These are phyloP conservation scores for Lordiphosa collinella DNA, from an alignment of 1,140 invertebrate species.

Conservation along the genomic window DNA sequence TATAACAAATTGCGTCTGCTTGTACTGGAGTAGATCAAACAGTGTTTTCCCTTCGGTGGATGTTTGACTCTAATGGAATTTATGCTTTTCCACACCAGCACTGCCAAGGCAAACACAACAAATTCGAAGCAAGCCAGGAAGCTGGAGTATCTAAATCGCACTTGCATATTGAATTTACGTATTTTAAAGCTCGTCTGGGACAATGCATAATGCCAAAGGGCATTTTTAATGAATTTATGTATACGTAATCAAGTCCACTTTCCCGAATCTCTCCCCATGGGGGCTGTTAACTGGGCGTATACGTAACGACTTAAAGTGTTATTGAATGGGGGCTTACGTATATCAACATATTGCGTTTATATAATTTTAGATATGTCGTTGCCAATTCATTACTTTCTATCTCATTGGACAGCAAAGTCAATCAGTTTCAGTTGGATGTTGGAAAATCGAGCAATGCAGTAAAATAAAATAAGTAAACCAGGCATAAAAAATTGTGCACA, in stretches of 20 bases:
- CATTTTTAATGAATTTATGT: constrained; percentile 68
- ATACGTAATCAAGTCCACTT: constrained; percentile 42
- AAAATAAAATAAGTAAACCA: constrained; percentile 54
- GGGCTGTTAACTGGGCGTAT: constrained; percentile 7
- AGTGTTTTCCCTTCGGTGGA: too few species aligned
- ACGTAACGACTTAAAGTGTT: constrained; percentile 21
- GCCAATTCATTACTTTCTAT: constrained; percentile 47
- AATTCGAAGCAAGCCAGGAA: neutral
- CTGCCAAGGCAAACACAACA: too few species aligned
- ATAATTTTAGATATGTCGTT: constrained; percentile 9
- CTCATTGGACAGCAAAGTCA: constrained; percentile 47
- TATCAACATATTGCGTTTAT: constrained; percentile 1
- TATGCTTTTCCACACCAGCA: too few species aligned
- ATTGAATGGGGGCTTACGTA: constrained; percentile 1
- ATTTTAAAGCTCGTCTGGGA: constrained; percentile 55
- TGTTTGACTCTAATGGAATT: too few species aligned
- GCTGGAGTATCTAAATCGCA: neutral
- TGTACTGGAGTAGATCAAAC: too few species aligned
- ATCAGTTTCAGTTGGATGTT: constrained; percentile 31
- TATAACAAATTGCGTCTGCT: too few species aligned
- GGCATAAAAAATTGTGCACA: constrained; percentile 46
- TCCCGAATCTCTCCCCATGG: constrained; percentile 2
- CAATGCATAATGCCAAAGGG: constrained; percentile 42
- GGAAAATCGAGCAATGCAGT: constrained; percentile 19
- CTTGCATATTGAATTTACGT: constrained; percentile 13